A percentile compares a stretch with the other conserved stretches of the same genome.
Evolutionary conservation across 1,140 invertebrate species (phyloP).

Genomic region (Hetaerina americana): DNA sequence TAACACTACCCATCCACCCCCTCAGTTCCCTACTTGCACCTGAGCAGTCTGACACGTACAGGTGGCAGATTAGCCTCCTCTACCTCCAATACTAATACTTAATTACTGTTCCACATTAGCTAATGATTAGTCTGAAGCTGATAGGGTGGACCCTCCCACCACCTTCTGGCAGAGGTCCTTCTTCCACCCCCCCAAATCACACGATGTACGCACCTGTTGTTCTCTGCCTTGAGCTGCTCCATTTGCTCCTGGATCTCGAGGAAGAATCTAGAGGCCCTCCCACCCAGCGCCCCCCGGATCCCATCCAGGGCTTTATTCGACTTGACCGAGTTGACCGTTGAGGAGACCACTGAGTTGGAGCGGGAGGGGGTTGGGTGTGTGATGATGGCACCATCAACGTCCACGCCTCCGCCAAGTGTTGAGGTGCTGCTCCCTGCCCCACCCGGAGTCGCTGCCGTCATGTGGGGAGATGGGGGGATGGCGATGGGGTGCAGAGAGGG

Average conservation of each 20-base stretch:
- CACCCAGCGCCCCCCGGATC: conserved; percentile 15
- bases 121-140: not conserved
- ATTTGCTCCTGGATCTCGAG: conserved; percentile 38
- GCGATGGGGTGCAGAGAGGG: too few species aligned
- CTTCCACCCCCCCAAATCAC: too few species aligned
- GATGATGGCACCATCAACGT: too few species aligned
- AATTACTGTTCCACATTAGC: not conserved
- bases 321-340: conserved; percentile 54
- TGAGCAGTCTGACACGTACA: not conserved
- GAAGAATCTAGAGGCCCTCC: conserved; percentile 30
- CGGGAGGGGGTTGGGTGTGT: conserved; percentile 9
- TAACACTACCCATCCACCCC: too few species aligned
- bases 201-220: conserved; percentile 31
- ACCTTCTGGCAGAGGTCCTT: not conserved
- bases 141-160: not conserved
- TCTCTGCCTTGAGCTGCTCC: conserved; percentile 34
- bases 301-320: conserved; percentile 35
- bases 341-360: conserved; percentile 33
- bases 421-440: too few species aligned
- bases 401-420: too few species aligned
- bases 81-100: not conserved
- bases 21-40: not conserved
- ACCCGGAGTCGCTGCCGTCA: too few species aligned
- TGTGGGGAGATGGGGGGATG: too few species aligned
- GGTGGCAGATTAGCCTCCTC: not conserved